phyloP scores from a whole-genome alignment of 2,113 vertebrate genomes.

The Bubalus kerabau region DNA sequence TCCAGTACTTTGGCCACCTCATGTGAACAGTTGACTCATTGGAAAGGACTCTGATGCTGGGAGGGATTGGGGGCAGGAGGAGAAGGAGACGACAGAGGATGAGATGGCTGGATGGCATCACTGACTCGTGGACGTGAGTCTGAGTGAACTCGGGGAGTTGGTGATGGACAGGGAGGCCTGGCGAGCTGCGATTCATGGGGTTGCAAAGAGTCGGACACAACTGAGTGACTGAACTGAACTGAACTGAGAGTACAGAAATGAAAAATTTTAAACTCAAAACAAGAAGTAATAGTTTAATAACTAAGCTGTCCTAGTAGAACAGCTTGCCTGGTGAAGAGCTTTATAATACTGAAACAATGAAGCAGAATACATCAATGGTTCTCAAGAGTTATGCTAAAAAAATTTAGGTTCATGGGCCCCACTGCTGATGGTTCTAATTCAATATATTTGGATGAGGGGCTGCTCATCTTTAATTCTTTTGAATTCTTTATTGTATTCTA shows the following conservation, averaged over 20 bases:
- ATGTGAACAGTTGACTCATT: no score
- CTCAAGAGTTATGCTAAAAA: background rate
- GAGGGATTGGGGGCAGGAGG: no score
- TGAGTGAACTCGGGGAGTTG: no score
- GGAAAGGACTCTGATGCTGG: no score
- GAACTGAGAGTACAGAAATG: background rate
- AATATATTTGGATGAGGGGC: background rate
- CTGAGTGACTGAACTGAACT: no score
- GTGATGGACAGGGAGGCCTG: no score
- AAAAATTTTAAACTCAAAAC: background rate
- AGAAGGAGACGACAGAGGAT: no score
- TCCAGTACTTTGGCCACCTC: no score
- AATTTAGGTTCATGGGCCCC: background rate
- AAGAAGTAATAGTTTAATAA: slow-evolving; percentile 3
- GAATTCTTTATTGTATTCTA: background rate
- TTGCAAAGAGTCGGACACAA: no score
- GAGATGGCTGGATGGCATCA: no score
- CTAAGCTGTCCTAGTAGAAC: background rate
- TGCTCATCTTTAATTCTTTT: background rate
- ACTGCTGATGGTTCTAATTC: background rate
- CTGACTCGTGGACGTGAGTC: no score
- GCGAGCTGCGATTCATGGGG: no score
- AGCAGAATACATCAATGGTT: background rate
- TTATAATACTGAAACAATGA: background rate
- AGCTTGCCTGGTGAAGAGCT: background rate